These are phyloP conservation scores for Calidris pugnax DNA, from an alignment of 2,113 vertebrate genomes.

Conservation along the genomic window DNA sequence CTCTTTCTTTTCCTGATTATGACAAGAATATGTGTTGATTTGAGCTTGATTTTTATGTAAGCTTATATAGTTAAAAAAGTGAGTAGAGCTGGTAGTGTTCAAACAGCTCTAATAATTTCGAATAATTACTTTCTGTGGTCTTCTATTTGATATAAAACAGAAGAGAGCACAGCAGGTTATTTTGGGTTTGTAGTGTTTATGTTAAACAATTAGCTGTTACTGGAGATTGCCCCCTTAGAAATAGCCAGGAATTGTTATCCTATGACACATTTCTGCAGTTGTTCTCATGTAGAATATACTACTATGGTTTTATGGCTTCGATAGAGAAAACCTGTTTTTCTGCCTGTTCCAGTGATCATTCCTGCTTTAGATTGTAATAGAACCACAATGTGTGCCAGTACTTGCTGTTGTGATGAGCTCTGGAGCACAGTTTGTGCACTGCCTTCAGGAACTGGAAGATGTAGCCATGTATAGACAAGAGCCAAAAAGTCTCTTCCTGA, in stretches of 20 bases:
- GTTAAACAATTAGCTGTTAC: background rate
- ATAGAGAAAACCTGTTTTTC: background rate
- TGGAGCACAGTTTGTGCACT: slow-evolving; percentile 31
- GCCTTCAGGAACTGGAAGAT: slow-evolving; percentile 34
- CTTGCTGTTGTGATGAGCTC: background rate
- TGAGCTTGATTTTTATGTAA: background rate
- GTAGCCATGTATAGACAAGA: background rate
- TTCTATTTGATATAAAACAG: background rate
- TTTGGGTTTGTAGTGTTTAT: background rate
- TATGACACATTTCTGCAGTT: background rate
- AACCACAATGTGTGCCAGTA: background rate
- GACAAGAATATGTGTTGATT: background rate
- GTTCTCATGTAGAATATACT: background rate
- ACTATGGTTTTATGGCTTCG: background rate
- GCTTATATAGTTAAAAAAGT: background rate
- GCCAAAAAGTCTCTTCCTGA: slow-evolving; percentile 15
- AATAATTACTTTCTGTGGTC: background rate
- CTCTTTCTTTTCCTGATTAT: background rate
- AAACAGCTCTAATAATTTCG: background rate
- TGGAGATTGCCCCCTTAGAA: background rate
- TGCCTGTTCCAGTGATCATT: background rate
- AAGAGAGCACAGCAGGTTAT: background rate
- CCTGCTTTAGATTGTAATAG: background rate
- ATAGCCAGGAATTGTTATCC: background rate
- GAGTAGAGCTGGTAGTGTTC: background rate